Conservation (phyloP, 37 sponge, comb jelly and placozoan genomes). For the Hormiphora californensis region DNA sequence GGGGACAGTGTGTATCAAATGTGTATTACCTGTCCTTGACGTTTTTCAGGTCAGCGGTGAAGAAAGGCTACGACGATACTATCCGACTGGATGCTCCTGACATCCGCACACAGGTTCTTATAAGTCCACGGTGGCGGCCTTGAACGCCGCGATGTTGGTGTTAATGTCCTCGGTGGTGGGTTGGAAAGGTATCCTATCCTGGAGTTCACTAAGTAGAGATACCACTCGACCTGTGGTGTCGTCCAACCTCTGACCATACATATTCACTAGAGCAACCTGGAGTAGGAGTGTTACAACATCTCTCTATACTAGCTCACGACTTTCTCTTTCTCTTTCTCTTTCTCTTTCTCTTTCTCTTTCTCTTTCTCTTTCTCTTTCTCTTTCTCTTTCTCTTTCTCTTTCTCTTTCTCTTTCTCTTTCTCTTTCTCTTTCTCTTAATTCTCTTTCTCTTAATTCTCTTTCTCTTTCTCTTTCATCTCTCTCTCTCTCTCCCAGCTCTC, state of each 20-base stretch:
- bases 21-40: constrained; percentile 42
- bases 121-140: background rate
- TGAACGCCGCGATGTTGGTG: constrained; percentile 15
- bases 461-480: no score
- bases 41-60: constrained; percentile 41
- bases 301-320: no score
- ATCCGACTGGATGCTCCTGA: constrained; percentile 31
- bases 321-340: no score
- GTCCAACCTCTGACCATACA: constrained; percentile 29
- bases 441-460: no score
- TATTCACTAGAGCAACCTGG: constrained; percentile 35
- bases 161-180: background rate
- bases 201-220: constrained; percentile 26
- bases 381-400: no score
- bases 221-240: constrained; percentile 36
- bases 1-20: no score
- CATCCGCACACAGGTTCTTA: background rate
- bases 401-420: no score
- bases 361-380: no score
- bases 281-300: background rate
- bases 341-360: no score
- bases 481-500: no score
- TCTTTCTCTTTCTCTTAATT: no score
- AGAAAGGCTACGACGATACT: constrained; percentile 50
- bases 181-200: constrained; percentile 44